Base-by-base conservation (phyloP, 2,797 vertebrate species). In the Xiphophorus birchmanni region DNA sequence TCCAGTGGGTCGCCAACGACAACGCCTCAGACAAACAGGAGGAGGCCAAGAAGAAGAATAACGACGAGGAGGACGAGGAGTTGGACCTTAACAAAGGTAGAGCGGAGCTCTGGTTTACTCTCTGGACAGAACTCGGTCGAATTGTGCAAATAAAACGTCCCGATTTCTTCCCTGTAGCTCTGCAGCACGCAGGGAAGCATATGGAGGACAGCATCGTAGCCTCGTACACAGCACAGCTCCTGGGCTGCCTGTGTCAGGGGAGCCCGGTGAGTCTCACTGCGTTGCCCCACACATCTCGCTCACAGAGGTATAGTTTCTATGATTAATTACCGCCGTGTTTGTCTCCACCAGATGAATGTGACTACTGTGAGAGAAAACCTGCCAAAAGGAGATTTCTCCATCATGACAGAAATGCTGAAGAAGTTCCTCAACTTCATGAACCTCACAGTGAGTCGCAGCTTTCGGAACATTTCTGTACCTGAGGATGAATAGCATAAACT, bases 401-500 rank as follows among this genome's bases (percentile, higher is more conserved):
- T 99, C 94, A 98, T 99, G 98, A 98, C 98, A 12, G 98, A 99
- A 93, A 99, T 99, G 98, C 97, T 99, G 84, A 98, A 99, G 92
- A 99, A 99, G 93, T 99, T 99, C 95, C 95, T 99, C 83, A 98
- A 97, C 96, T 99, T 99, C 95, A 99, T 99, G 98, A 99, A 99
- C 94, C 98, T 99, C 94, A 99, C 98, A 23, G 98, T 99, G 95
- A 98, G 98, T 97, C 15, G 0, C 48, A 0, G 37, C 50, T 72
- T 5, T 42, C 1, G 7, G 7, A 29, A 45, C 2, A 0, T 13
- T 29, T 18, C 29, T 29, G 9, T 37, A 48, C 37, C 37, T 3
- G 60, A 37, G 5, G 2, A 42, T 42, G 9, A 35, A 63, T 3
- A 40, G 4, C 37, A 4, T 2, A 11, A 9, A 65, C 18, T 21